Conservation (phyloP, 2,888 invertebrate species). For the Melangyna quadrimaculata region DNA sequence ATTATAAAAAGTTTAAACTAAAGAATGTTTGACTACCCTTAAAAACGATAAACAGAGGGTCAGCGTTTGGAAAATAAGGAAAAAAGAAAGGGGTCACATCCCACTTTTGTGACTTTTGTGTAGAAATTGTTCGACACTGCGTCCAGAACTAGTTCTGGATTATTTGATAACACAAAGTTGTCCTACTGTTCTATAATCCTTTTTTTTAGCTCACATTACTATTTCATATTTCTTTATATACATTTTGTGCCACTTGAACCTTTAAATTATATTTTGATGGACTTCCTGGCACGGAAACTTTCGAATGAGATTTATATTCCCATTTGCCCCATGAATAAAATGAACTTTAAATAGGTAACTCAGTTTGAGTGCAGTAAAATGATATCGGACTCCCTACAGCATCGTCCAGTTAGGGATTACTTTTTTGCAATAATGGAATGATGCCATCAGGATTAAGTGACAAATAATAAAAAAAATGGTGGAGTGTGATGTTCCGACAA, state of each 20-base stretch:
- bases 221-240: background rate
- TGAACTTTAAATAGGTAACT: conserved; percentile 4
- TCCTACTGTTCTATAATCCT: background rate
- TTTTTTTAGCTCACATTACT: background rate
- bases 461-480: background rate
- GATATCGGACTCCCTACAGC: background rate
- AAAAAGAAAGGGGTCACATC: no score
- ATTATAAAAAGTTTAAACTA: no score
- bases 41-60: no score
- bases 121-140: background rate
- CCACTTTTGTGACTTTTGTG: background rate
- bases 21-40: no score
- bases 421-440: conserved; percentile 17
- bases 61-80: no score
- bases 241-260: background rate
- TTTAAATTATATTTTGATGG: background rate
- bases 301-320: background rate
- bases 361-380: background rate
- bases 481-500: conserved; percentile 2
- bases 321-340: background rate
- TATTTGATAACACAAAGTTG: background rate
- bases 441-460: background rate
- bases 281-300: background rate
- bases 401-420: conserved; percentile 16
- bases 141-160: background rate